Evolutionary conservation across 2,888 invertebrate species (phyloP), one percentile per base, ranked within the genome.

Genomic region (Artemia sinica): DNA sequence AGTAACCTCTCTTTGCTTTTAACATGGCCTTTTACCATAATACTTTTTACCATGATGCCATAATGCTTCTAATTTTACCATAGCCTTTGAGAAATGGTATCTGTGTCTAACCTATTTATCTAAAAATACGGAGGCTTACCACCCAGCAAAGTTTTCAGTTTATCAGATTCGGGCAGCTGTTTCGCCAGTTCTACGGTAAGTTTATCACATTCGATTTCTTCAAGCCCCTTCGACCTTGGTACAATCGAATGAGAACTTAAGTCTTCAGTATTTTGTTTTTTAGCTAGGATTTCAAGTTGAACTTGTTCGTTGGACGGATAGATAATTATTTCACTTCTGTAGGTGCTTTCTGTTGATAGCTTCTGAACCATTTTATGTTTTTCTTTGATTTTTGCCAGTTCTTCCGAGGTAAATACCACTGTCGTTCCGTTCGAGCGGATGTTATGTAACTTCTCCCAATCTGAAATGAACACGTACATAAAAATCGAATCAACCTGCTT

Each of bases 141-240:
- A 48, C 83, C 81, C 74, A 85, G 78, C 72, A 88, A 81, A 71
- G 83, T 83, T 76, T 85, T 83, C 70, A 88, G 82, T 75, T 84
- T 84, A 75, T 86, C 86, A 75, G 75, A 75, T 49, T 77, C 75
- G 69, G 78, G 77, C 48, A 78, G 75, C 69, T 77, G 77, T 69
- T 77, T 77, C 69, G 76, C 79, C 67, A 81, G 76, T 72, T 80
- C 80, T 74, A 78, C 76, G 8, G 80, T 80, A 71, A 87, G 80
- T 74, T 84, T 81, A 75, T 89, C 89, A 79, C 87, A 89, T 74
- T 88, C 88, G 73, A 88, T 82, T 78, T 89, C 89, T 76, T 89
- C 88, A 72, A 84, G 83, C 66, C 84, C 79, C 73, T 84, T 85
- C 74, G 82, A 83, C 71, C 85, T 81, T 2, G 69, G 68, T 66